Percentiles rank a stretch among this genome's conserved stretches.
Evolutionary conservation across 2,797 vertebrate species (phyloP).

Genomic region (Brotula barbata): DNA sequence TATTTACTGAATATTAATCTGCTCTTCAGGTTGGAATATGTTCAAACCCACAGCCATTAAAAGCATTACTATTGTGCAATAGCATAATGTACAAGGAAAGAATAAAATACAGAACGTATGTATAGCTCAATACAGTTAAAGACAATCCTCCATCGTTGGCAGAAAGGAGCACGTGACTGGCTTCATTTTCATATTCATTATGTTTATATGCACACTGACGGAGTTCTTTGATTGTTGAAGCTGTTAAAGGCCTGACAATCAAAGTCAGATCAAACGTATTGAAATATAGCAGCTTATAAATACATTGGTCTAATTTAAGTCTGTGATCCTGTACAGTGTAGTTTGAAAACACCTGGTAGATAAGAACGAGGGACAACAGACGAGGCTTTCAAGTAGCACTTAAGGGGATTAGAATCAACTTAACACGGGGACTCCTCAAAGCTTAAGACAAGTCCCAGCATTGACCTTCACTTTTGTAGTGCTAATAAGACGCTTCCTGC

Average conservation of each 20-base stretch:
- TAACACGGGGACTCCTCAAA: constrained; percentile 30
- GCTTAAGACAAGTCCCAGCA: constrained; percentile 11
- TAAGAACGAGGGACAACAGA: constrained; percentile 8
- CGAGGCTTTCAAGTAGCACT: constrained; percentile 17
- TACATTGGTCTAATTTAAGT: not conserved
- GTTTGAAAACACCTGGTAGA: too few species aligned
- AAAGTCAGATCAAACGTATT: not conserved
- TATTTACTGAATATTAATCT: constrained; percentile 46
- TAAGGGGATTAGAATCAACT: constrained; percentile 12
- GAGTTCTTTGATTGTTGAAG: constrained; percentile 13
- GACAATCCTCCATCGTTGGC: constrained; percentile 68
- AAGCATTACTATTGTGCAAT: constrained; percentile 71
- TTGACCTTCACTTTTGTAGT: constrained; percentile 9
- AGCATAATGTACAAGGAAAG: constrained; percentile 78
- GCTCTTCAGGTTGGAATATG: constrained; percentile 69
- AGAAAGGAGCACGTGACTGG: constrained; percentile 64
- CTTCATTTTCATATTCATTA: constrained; percentile 71
- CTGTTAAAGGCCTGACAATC: constrained; percentile 10
- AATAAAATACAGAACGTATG: constrained; percentile 77
- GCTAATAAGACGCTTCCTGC: constrained; percentile 11
- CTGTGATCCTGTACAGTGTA: too few species aligned
- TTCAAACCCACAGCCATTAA: constrained; percentile 73
- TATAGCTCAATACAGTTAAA: constrained; percentile 74
- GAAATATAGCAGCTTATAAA: not conserved
- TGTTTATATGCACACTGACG: constrained; percentile 63